phyloP scores from a whole-genome alignment of 1,140 invertebrate species.

The Apolygus lucorum region DNA sequence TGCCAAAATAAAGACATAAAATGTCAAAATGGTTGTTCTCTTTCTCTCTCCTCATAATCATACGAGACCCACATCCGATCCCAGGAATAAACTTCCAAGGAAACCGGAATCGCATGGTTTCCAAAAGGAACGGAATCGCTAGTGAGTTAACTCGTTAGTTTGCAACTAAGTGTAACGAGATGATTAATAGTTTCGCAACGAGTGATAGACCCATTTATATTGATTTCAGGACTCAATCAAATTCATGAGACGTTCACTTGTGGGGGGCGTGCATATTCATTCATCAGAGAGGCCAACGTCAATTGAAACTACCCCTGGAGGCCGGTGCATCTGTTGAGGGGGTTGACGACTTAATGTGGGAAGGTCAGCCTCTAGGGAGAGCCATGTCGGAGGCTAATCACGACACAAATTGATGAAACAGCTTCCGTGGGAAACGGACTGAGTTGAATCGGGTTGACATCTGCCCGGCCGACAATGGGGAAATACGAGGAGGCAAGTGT shows the following conservation, averaged over 20 bases:
- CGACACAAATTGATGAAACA: conserved; percentile 1
- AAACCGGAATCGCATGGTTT: no score
- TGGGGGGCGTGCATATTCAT: not conserved
- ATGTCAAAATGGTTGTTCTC: no score
- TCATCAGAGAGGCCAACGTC: not conserved
- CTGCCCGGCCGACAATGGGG: not conserved
- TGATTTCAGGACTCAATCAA: not conserved
- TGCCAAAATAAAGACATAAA: no score
- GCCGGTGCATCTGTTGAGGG: conserved; percentile 10
- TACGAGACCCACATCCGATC: no score
- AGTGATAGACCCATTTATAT: no score
- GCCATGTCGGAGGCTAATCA: not conserved
- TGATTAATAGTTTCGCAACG: no score
- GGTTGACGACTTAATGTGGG: conserved; percentile 10
- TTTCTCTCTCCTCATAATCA: no score
- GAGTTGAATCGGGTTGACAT: not conserved
- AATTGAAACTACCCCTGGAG: not conserved
- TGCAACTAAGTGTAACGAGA: no score
- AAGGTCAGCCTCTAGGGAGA: conserved; percentile 1
- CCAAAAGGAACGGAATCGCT: no score
- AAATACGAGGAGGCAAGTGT: not conserved
- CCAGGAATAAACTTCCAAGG: no score
- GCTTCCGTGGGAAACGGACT: conserved; percentile 3
- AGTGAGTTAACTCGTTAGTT: no score
- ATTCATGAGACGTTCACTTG: not conserved